These are phyloP conservation scores for Cinara cedri DNA, from an alignment of 2,888 invertebrate genomes.

Conservation along the genomic window DNA sequence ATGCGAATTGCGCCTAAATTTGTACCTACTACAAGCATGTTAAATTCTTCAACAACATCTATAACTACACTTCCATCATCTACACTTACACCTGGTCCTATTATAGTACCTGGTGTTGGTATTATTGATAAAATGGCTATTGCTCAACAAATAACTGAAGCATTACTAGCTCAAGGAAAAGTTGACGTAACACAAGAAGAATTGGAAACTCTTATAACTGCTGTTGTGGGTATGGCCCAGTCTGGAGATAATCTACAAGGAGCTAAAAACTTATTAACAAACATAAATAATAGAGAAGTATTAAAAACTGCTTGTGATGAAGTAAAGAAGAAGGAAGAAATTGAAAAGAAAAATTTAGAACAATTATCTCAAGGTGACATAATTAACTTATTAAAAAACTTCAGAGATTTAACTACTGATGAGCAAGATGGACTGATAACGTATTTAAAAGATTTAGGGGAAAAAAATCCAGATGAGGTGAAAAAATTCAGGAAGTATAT, in stretches of 20 bases:
- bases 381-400: slow-evolving; percentile 79
- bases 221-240: slow-evolving; percentile 76
- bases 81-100: slow-evolving; percentile 46
- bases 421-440: slow-evolving; percentile 84
- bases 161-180: slow-evolving; percentile 78
- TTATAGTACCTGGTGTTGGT: slow-evolving; percentile 53
- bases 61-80: slow-evolving; percentile 25
- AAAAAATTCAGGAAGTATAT: slow-evolving; percentile 79
- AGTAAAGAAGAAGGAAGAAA: slow-evolving; percentile 56
- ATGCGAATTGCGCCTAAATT: slow-evolving; percentile 70
- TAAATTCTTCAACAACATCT: slow-evolving; percentile 5
- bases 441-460: slow-evolving; percentile 81
- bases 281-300: slow-evolving; percentile 59
- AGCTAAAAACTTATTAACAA: slow-evolving; percentile 58
- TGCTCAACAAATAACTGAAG: slow-evolving; percentile 80
- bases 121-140: slow-evolving; percentile 78
- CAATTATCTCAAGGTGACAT: slow-evolving; percentile 80
- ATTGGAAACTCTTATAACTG: slow-evolving; percentile 78
- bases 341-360: slow-evolving; percentile 67
- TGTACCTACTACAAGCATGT: slow-evolving; percentile 35
- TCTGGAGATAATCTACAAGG: slow-evolving; percentile 62
- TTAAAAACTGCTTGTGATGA: slow-evolving; percentile 57
- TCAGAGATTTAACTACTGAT: slow-evolving; percentile 78
- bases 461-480: slow-evolving; percentile 77
- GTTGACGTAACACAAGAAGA: slow-evolving; percentile 81